phyloP scores from a whole-genome alignment of 2,113 vertebrate species.

The Ctenomys sociabilis region DNA sequence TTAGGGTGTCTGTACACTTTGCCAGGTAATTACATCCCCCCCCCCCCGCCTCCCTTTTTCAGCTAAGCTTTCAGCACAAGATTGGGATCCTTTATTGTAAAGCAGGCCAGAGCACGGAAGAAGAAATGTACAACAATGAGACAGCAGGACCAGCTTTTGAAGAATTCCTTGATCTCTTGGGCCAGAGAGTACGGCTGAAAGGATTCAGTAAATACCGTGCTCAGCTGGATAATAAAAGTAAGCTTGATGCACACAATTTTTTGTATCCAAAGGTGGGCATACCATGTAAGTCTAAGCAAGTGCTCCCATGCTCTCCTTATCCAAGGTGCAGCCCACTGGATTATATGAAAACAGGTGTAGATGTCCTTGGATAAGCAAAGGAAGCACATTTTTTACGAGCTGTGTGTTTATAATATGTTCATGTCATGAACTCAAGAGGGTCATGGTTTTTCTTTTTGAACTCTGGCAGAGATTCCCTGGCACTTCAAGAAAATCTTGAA shows the following conservation, averaged over 20 bases:
- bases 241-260: conserved; percentile 74
- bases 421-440: not conserved
- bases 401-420: not conserved
- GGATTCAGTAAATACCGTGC: conserved; percentile 98
- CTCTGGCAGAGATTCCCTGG: not conserved
- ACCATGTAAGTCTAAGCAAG: not conserved
- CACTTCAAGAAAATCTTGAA: not conserved
- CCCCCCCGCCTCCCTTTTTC: conserved; percentile 79
- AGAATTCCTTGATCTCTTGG: conserved; percentile 97
- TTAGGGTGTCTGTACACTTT: not conserved
- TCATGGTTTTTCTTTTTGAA: not conserved
- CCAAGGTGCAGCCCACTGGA: not conserved
- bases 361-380: conserved; percentile 9
- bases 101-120: conserved; percentile 97
- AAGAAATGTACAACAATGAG: conserved; percentile 99
- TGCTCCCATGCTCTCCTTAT: not conserved
- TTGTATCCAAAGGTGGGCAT: not conserved
- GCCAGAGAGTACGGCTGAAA: conserved; percentile 96
- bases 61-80: conserved; percentile 99
- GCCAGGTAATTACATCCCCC: conserved; percentile 30
- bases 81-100: conserved; percentile 98
- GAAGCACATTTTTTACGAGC: not conserved
- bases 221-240: conserved; percentile 99
- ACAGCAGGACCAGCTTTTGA: conserved; percentile 94
- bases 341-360: not conserved